Evolutionary conservation across 2,888 invertebrate genomes (phyloP).

Genomic region (Helobdella robusta): DNA sequence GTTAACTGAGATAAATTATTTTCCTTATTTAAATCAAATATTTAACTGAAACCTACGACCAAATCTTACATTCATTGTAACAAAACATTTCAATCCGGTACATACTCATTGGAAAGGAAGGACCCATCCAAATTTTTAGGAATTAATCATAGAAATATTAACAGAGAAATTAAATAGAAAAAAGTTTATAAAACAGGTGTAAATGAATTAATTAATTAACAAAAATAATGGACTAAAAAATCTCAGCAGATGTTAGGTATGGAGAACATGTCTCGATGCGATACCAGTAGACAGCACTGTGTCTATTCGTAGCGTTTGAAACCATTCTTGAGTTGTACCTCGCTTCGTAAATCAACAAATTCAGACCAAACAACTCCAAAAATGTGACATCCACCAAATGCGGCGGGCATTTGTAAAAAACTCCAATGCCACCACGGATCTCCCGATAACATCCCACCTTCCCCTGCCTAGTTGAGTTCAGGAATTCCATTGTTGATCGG

Average conservation of each 20-base stretch:
- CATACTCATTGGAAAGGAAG: no score
- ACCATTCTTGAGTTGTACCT: slow-evolving; percentile 18
- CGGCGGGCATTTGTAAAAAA: slow-evolving; percentile 29
- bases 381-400: slow-evolving; percentile 18
- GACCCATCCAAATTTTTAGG: no score
- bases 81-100: no score
- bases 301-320: slow-evolving; percentile 26
- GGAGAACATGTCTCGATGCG: slow-evolving; percentile 25
- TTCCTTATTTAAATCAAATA: no score
- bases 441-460: slow-evolving; percentile 25
- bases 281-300: slow-evolving; percentile 26
- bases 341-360: slow-evolving; percentile 10
- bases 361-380: slow-evolving; percentile 19
- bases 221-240: neutral
- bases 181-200: neutral
- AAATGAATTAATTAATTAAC: neutral
- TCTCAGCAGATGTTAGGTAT: slow-evolving; percentile 13
- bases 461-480: slow-evolving; percentile 18
- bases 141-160: no score
- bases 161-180: neutral
- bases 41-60: no score
- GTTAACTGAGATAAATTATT: no score
- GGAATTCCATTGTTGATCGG: slow-evolving; percentile 21
- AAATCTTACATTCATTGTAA: no score
- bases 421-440: slow-evolving; percentile 24